Evolutionary conservation across 2,797 vertebrate species (phyloP).

Genomic region (Pseudochaenichthys georgianus): DNA sequence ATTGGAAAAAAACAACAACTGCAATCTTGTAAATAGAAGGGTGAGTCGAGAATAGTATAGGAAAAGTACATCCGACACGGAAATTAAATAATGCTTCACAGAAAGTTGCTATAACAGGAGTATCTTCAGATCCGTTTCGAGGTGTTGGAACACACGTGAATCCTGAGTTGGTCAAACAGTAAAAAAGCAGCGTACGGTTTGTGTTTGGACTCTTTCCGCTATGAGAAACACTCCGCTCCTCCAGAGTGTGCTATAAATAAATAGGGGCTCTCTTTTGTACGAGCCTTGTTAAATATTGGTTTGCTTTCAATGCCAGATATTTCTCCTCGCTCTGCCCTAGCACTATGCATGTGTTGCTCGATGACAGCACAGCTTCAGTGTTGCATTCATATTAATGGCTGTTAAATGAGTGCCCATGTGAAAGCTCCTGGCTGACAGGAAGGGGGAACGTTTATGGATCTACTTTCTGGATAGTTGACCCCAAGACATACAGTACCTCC

Average conservation of each 20-base stretch:
- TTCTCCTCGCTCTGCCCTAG: conserved; percentile 58
- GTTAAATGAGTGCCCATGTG: conserved; percentile 5
- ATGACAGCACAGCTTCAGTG: not conserved
- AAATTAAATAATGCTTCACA: not conserved
- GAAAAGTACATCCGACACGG: not conserved
- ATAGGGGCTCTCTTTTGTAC: conserved; percentile 33
- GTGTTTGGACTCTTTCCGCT: conserved; percentile 19
- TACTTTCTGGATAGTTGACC: conserved; percentile 1
- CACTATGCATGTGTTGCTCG: conserved; percentile 22
- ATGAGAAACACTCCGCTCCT: conserved; percentile 19
- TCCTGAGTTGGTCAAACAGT: not conserved
- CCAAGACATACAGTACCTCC: not conserved
- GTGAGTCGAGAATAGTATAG: too few species aligned
- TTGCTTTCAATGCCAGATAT: conserved; percentile 35
- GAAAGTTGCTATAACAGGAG: not conserved
- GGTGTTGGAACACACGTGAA: not conserved
- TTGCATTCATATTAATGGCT: conserved; percentile 11
- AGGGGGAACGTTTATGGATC: not conserved
- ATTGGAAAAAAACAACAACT: too few species aligned
- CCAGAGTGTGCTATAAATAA: conserved; percentile 51
- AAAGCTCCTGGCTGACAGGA: conserved; percentile 2
- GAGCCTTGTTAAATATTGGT: conserved; percentile 55
- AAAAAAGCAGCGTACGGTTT: conserved; percentile 6
- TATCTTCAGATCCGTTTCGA: not conserved
- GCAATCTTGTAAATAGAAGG: too few species aligned